These are phyloP conservation scores for Resseliella maxima DNA, from an alignment of 2,888 invertebrate genomes.

Conservation along the genomic window DNA sequence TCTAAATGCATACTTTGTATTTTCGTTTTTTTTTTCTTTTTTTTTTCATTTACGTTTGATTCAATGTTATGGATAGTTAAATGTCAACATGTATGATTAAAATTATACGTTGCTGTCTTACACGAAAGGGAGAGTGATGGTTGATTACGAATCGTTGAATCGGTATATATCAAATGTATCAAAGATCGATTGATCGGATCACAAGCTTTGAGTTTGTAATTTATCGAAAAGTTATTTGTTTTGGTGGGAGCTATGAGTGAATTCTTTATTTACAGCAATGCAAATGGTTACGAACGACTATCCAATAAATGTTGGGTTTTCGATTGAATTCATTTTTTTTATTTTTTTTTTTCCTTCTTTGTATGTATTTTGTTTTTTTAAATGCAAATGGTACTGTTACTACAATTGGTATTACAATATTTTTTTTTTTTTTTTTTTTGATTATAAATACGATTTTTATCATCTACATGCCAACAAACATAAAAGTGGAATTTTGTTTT, in stretches of 20 bases:
- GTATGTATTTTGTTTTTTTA: neutral
- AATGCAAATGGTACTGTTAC: constrained; percentile 49
- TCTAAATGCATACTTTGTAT: no score
- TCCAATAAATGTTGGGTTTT: neutral
- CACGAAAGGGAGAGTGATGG: neutral
- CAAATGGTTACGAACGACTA: constrained; percentile 43
- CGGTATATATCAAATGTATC: constrained; percentile 41
- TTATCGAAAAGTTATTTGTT: neutral
- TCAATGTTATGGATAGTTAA: no score
- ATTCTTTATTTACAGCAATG: constrained; percentile 32
- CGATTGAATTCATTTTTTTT: no score
- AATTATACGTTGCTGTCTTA: neutral
- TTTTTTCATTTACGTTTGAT: neutral
- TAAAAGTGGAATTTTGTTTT: neutral
- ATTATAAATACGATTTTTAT: constrained; percentile 33
- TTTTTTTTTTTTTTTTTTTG: neutral
- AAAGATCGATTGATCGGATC: neutral
- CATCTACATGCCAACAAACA: constrained; percentile 53
- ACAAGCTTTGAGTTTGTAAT: neutral
- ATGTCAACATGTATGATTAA: constrained; percentile 4
- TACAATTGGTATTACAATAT: constrained; percentile 39
- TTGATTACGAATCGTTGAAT: neutral
- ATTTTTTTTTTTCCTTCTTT: neutral
- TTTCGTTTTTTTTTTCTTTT: neutral
- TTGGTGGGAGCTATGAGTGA: constrained; percentile 6